Conservation (phyloP, 1,140 invertebrate species). For the Macrotrachela quadricornifera region DNA sequence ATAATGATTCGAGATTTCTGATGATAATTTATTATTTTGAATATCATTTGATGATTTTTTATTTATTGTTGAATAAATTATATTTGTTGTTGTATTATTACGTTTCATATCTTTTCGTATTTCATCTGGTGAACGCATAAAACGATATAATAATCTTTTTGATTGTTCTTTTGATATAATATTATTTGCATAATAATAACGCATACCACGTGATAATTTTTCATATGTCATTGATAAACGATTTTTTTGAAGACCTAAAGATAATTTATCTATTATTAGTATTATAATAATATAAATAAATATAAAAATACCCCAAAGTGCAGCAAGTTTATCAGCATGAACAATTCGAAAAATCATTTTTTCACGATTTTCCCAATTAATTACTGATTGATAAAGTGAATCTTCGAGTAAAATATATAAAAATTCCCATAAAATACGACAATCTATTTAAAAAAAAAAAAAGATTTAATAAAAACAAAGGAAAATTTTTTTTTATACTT, state of each 20-base stretch:
- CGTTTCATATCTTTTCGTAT: conserved; percentile 8
- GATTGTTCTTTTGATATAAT: conserved; percentile 27
- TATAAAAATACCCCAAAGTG: conserved; percentile 28
- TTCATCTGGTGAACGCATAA: conserved; percentile 8
- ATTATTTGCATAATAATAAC: conserved; percentile 30
- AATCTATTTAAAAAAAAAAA: too few relatives aligned
- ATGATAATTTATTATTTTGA: too few relatives aligned
- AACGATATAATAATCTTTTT: conserved; percentile 36
- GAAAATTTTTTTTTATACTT: too few relatives aligned
- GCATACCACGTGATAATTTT: conserved; percentile 25
- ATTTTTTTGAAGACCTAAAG: conserved; percentile 27
- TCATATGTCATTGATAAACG: conserved; percentile 29
- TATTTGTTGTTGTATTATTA: too few relatives aligned
- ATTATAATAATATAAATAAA: too few relatives aligned
- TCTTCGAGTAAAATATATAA: conserved; percentile 77
- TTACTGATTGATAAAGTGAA: conserved; percentile 60
- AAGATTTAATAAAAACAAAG: too few relatives aligned
- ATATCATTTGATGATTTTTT: too few relatives aligned
- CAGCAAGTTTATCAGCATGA: conserved; percentile 50
- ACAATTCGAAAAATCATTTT: conserved; percentile 50
- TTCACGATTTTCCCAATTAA: conserved; percentile 74
- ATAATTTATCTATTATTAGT: too few relatives aligned
- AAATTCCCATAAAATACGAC: conserved; percentile 81
- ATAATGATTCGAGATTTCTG: too few relatives aligned
- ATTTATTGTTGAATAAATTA: too few relatives aligned